A percentile compares a stretch with the other conserved stretches of the same genome.
Evolutionary conservation across 2,797 vertebrate species (phyloP).

Genomic region (Sebastes matsubarae): DNA sequence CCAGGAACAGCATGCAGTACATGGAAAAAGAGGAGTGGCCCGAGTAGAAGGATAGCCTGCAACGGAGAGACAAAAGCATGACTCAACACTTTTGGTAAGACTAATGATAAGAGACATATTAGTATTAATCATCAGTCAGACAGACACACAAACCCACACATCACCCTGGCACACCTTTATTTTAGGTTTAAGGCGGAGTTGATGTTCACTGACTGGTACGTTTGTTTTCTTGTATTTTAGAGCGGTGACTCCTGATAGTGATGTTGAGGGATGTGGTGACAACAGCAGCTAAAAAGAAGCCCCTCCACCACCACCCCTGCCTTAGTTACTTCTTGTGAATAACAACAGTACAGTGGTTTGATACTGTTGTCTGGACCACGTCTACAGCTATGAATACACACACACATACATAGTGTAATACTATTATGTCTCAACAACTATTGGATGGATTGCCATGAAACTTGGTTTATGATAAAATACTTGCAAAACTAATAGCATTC

Average conservation of each 20-base stretch:
- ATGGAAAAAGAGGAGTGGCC: slow-evolving; percentile 99
- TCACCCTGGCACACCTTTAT: neutral
- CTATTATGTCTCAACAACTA: too few species aligned
- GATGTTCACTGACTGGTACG: neutral
- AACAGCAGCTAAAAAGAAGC: too few species aligned
- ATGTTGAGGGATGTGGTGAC: too few species aligned
- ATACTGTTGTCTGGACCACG: too few species aligned
- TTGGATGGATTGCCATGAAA: too few species aligned
- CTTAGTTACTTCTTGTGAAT: too few species aligned
- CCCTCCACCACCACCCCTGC: accelerated
- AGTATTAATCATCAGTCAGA: neutral
- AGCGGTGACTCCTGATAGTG: too few species aligned
- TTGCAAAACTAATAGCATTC: too few species aligned
- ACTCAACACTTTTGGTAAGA: neutral
- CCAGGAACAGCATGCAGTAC: slow-evolving; percentile 98
- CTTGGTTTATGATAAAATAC: too few species aligned
- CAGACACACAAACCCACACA: neutral
- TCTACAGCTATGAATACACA: too few species aligned
- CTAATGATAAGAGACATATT: neutral
- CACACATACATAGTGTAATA: neutral
- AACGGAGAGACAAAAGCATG: slow-evolving; percentile 42
- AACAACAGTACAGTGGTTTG: too few species aligned
- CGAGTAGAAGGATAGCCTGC: slow-evolving; percentile 96
- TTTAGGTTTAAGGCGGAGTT: neutral
- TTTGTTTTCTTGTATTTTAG: too few species aligned